Conservation (phyloP, 2,888 invertebrate genomes). For the Tenthredo scrophulariae region DNA sequence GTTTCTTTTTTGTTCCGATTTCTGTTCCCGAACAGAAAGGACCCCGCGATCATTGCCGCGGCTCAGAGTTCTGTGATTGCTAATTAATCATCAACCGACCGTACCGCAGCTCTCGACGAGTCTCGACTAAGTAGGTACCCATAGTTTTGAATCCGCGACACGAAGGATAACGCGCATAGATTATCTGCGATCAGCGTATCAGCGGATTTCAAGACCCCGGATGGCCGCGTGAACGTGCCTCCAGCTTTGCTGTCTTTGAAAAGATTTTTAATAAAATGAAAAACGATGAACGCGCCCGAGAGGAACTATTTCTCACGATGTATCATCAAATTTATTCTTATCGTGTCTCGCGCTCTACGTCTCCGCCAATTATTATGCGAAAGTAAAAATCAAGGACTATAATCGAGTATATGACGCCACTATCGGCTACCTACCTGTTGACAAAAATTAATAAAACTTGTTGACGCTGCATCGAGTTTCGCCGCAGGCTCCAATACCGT, state of each 20-base stretch:
- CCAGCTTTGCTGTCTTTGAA: too few relatives aligned
- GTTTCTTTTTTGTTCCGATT: neutral
- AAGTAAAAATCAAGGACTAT: neutral
- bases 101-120: neutral
- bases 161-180: neutral
- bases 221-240: too few relatives aligned
- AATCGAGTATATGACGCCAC: neutral
- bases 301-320: too few relatives aligned
- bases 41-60: neutral
- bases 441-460: slow-evolving; percentile 1
- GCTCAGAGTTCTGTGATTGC: neutral
- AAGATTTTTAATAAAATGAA: too few relatives aligned
- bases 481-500: neutral
- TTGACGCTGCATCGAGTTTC: neutral
- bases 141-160: neutral
- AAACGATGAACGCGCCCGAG: too few relatives aligned
- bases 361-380: neutral
- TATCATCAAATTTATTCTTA: neutral
- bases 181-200: too few relatives aligned
- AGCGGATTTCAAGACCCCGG: too few relatives aligned
- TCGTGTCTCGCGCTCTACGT: neutral
- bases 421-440: neutral
- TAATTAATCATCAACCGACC: neutral
- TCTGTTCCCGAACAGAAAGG: neutral
- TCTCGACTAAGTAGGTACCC: neutral